These are phyloP conservation scores for Natrix natrix DNA, from an alignment of 2,797 vertebrate species.

Conservation along the genomic window DNA sequence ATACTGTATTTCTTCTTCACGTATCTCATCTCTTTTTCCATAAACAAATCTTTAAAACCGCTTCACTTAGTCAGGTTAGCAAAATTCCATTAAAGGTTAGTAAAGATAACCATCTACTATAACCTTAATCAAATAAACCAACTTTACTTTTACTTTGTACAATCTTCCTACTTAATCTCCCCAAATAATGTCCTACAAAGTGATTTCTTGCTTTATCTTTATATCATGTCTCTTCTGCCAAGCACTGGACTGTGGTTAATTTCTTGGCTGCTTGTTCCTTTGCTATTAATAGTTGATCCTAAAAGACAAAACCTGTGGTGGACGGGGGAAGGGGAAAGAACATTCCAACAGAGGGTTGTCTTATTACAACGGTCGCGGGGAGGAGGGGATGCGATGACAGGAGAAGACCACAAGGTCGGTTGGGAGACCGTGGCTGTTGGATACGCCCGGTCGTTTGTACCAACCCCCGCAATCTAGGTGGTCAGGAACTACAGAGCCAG, in stretches of 20 bases:
- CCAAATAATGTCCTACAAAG: neutral
- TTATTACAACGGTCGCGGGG: too few relatives aligned
- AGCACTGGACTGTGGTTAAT: neutral
- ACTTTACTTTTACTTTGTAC: neutral
- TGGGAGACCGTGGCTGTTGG: too few relatives aligned
- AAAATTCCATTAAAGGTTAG: neutral
- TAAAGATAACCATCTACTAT: neutral
- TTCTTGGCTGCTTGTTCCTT: neutral
- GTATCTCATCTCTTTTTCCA: neutral
- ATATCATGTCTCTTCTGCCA: neutral
- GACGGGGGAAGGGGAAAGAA: too few relatives aligned
- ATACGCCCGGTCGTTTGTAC: too few relatives aligned
- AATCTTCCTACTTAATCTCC: neutral
- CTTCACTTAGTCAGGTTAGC: neutral
- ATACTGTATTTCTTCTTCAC: neutral
- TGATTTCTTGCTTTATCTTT: neutral
- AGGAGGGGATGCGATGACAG: too few relatives aligned
- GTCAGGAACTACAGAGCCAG: too few relatives aligned
- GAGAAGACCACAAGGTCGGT: too few relatives aligned
- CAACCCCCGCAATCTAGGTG: too few relatives aligned
- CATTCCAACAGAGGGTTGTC: too few relatives aligned
- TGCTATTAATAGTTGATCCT: neutral
- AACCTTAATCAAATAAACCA: neutral
- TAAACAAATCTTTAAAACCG: neutral
- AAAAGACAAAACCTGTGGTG: neutral